A percentile compares a stretch with the other conserved stretches of the same genome.
phyloP scores from a whole-genome alignment of 2,113 vertebrate genomes.

The Brachyistius frenatus region DNA sequence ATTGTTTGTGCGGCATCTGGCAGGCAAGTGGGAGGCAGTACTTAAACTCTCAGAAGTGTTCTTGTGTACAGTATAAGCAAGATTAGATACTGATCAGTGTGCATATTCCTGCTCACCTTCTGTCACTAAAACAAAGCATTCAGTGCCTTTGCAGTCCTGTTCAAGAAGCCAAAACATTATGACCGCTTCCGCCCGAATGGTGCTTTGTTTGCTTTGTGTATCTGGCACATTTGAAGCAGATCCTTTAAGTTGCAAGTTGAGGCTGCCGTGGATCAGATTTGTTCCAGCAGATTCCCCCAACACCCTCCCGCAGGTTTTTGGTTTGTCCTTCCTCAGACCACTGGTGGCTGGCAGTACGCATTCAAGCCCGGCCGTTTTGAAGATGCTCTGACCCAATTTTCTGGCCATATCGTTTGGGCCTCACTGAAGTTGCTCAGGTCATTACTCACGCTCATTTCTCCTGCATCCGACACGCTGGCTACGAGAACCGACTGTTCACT shows the following conservation, averaged over 20 bases:
- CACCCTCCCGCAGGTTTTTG: not conserved
- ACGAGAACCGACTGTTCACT: constrained; percentile 3
- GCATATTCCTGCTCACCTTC: not conserved
- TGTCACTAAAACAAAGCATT: constrained; percentile 12
- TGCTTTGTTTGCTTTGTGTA: not conserved
- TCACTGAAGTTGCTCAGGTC: not conserved
- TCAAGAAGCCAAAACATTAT: not conserved
- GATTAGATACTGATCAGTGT: constrained; percentile 7
- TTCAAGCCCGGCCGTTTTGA: not conserved
- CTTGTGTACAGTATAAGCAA: not conserved
- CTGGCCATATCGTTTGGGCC: not conserved
- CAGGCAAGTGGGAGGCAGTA: not conserved
- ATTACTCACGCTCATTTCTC: not conserved
- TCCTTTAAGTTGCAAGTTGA: constrained; percentile 2
- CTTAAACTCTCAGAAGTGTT: constrained; percentile 12
- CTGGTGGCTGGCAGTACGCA: not conserved
- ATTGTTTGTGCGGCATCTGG: constrained; percentile 18
- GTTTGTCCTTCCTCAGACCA: not conserved
- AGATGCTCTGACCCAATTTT: not conserved
- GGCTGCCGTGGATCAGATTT: constrained; percentile 11
- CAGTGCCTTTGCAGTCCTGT: no score
- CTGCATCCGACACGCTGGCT: not conserved
- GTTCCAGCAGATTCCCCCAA: constrained; percentile 6
- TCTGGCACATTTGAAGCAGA: constrained; percentile 10
- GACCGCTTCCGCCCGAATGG: not conserved